Evolutionary conservation across 2,888 invertebrate species (phyloP).

Genomic region (Fragum whitleyi): DNA sequence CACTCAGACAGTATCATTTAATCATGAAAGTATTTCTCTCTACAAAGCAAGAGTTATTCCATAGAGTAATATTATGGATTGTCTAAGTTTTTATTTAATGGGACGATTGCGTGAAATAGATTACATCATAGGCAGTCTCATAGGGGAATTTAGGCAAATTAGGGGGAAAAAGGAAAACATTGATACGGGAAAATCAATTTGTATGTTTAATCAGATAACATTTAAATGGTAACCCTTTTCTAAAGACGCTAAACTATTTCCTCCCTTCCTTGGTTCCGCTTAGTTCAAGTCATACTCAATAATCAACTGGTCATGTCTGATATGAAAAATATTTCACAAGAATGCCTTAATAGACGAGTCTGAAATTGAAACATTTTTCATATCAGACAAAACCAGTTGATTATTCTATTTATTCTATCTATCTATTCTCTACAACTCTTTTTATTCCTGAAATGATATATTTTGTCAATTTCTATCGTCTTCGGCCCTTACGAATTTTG

Average conservation of each 20-base stretch:
- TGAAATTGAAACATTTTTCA: too few relatives aligned
- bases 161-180: background rate
- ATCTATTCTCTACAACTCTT: too few relatives aligned
- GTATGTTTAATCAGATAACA: background rate
- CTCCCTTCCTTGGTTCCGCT: too few relatives aligned
- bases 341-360: too few relatives aligned
- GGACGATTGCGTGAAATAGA: background rate
- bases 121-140: background rate
- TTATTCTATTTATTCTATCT: too few relatives aligned
- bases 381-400: too few relatives aligned
- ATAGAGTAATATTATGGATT: background rate
- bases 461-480: too few relatives aligned
- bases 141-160: background rate
- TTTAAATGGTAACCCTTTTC: background rate
- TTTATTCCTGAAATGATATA: too few relatives aligned
- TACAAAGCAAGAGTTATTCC: background rate
- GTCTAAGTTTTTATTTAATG: background rate
- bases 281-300: too few relatives aligned
- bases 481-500: too few relatives aligned
- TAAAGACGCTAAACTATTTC: background rate
- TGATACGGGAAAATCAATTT: slow-evolving; percentile 1
- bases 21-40: background rate
- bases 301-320: too few relatives aligned
- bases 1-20: background rate
- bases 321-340: too few relatives aligned